Percentiles rank a stretch among this genome's conserved stretches.
phyloP scores from a whole-genome alignment of 23 tunicate genomes.

The Ascidia mentula region DNA sequence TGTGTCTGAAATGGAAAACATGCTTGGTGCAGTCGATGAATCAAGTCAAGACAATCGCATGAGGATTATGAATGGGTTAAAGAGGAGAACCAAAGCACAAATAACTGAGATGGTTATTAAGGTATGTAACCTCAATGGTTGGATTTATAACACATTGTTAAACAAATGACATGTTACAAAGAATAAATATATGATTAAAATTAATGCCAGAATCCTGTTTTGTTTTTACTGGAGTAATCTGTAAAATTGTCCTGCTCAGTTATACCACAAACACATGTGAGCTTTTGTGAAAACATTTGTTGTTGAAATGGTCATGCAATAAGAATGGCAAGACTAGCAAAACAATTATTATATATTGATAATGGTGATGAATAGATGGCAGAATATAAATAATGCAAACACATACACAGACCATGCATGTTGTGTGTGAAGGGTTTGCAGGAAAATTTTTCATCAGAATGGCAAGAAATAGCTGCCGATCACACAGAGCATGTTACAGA shows the following conservation, averaged over 20 bases:
- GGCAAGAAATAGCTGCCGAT: conserved; percentile 36
- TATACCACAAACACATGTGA: too few relatives aligned
- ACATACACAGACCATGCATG: neutral
- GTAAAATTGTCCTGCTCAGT: too few relatives aligned
- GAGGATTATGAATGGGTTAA: neutral
- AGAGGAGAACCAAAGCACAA: neutral
- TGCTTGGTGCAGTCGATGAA: neutral
- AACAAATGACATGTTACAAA: neutral
- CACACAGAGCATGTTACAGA: conserved; percentile 38
- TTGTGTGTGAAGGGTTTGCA: conserved; percentile 16
- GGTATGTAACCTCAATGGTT: neutral
- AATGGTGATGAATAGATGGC: too few relatives aligned
- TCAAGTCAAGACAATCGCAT: neutral
- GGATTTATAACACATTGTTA: neutral
- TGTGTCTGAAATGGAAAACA: neutral
- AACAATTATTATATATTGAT: neutral
- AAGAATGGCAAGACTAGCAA: neutral
- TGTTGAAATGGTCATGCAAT: neutral
- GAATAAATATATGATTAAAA: neutral
- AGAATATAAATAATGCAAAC: too few relatives aligned
- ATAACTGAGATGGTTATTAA: neutral
- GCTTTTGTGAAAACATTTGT: neutral
- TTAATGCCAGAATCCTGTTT: too few relatives aligned
- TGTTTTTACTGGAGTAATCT: neutral
- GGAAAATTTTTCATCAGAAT: conserved; percentile 25